These are phyloP conservation scores for Lagria hirta DNA, from an alignment of 2,888 invertebrate species.

Conservation along the genomic window DNA sequence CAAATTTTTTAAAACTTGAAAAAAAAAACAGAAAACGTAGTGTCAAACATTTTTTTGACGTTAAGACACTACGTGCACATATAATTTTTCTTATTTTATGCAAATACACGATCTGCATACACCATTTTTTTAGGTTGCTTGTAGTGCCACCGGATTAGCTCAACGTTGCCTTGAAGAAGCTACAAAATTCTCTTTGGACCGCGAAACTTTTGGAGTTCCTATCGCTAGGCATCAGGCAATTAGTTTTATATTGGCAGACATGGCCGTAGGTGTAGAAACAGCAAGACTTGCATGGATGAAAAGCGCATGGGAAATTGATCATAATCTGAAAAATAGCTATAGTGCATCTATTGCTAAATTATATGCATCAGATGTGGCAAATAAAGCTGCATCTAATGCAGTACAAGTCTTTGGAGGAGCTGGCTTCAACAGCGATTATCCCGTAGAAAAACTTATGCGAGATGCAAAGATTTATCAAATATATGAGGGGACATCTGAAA, in stretches of 20 bases:
- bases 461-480: slow-evolving; percentile 98
- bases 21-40: too few relatives aligned
- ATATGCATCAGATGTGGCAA: slow-evolving; percentile 86
- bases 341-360: slow-evolving; percentile 93
- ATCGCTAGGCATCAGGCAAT: slow-evolving; percentile 84
- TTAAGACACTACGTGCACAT: not conserved
- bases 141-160: slow-evolving; percentile 84
- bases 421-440: slow-evolving; percentile 94
- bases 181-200: slow-evolving; percentile 81
- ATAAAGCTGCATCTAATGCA: slow-evolving; percentile 87
- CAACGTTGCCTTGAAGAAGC: slow-evolving; percentile 88
- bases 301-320: slow-evolving; percentile 86
- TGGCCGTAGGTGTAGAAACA: slow-evolving; percentile 84
- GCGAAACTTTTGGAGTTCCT: slow-evolving; percentile 85
- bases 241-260: slow-evolving; percentile 89
- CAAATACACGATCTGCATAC: too few relatives aligned
- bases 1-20: too few relatives aligned
- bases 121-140: slow-evolving; percentile 73
- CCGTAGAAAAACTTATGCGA: slow-evolving; percentile 94
- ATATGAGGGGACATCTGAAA: slow-evolving; percentile 94
- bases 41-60: not conserved
- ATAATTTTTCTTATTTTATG: too few relatives aligned
- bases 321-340: slow-evolving; percentile 74
- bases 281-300: slow-evolving; percentile 79
- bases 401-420: slow-evolving; percentile 92